These are phyloP conservation scores for Bradypus variegatus DNA, from an alignment of 2,797 vertebrate species.

Conservation along the genomic window DNA sequence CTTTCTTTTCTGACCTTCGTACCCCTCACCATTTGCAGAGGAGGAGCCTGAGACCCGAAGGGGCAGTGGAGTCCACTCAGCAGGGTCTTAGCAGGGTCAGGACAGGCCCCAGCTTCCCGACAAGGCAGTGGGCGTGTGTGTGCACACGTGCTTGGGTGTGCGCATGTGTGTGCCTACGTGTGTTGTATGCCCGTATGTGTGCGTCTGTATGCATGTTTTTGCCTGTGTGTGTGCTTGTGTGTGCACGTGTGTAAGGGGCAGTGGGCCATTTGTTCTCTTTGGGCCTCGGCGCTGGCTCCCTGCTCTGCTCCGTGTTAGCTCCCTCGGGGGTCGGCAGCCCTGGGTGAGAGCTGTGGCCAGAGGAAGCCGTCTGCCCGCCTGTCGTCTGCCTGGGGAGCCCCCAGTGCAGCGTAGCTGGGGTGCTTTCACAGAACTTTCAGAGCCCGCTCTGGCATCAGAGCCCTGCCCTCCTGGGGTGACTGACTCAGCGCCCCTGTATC, in stretches of 20 bases:
- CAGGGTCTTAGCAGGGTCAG: rapidly evolving
- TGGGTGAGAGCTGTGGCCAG: neutral
- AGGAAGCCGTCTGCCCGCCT: neutral
- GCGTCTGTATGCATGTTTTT: too few relatives aligned
- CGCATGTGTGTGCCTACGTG: too few relatives aligned
- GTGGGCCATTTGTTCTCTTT: too few relatives aligned
- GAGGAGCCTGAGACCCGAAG: neutral
- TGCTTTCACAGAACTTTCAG: neutral
- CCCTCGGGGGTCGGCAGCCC: too few relatives aligned
- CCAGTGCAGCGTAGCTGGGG: neutral
- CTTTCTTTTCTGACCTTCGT: neutral
- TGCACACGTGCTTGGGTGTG: too few relatives aligned
- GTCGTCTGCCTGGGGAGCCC: neutral
- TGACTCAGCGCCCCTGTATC: neutral
- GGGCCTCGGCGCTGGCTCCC: neutral
- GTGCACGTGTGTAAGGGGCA: too few relatives aligned
- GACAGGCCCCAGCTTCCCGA: neutral
- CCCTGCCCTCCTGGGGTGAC: neutral
- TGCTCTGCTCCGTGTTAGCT: neutral
- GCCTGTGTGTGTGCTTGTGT: too few relatives aligned
- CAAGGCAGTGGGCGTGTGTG: too few relatives aligned
- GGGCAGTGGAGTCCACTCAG: neutral
- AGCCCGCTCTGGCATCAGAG: neutral
- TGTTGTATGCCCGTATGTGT: too few relatives aligned
- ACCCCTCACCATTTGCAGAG: too few relatives aligned